Conservation (phyloP, 1,140 invertebrate genomes). For the Arion vulgaris region DNA sequence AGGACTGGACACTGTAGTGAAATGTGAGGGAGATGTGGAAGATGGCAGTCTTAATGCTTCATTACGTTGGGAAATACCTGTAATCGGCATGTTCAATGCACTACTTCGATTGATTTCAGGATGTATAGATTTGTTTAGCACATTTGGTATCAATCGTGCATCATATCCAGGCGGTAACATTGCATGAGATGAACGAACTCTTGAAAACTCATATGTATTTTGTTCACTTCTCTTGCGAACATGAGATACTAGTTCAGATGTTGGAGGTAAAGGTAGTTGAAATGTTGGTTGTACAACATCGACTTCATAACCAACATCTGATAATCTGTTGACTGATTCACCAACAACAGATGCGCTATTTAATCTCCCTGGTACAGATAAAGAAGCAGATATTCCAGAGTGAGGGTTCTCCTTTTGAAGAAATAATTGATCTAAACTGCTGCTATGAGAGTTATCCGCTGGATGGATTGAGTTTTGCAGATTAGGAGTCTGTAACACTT, state of each 20-base stretch:
- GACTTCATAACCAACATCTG: not conserved
- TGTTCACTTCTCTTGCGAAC: not conserved
- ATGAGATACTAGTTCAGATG: slow-evolving; percentile 22
- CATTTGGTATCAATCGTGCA: slow-evolving; percentile 35
- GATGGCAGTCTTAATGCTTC: not conserved
- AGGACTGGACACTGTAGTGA: not conserved
- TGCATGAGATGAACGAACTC: slow-evolving; percentile 57
- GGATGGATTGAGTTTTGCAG: too few species aligned
- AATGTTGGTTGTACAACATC: slow-evolving; percentile 7
- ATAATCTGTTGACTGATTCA: not conserved
- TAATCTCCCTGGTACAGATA: not conserved
- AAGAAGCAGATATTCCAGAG: not conserved
- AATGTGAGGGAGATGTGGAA: not conserved
- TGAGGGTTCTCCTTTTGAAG: not conserved
- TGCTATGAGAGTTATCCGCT: not conserved
- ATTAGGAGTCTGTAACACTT: not conserved
- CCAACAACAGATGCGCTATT: not conserved
- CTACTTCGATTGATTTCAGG: not conserved
- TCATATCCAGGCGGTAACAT: slow-evolving; percentile 53
- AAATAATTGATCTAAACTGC: not conserved
- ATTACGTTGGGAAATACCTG: not conserved
- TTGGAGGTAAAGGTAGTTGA: slow-evolving; percentile 48
- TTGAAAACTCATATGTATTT: slow-evolving; percentile 48
- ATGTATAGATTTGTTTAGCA: not conserved
- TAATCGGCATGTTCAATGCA: not conserved